These are phyloP conservation scores for Enteromius radiatus DNA, from an alignment of 2,797 vertebrate species.

Conservation along the genomic window DNA sequence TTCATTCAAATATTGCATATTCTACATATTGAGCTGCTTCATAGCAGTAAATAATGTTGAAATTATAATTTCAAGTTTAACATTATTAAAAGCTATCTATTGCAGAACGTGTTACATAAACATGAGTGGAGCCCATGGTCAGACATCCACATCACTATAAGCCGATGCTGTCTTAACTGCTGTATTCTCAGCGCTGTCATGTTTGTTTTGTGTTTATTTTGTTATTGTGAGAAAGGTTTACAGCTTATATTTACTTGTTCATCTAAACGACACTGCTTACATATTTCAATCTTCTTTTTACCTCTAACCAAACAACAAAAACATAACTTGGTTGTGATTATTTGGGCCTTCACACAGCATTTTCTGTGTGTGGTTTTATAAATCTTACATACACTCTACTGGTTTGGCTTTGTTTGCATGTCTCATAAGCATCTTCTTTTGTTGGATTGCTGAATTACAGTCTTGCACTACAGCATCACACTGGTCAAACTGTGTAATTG, in stretches of 20 bases:
- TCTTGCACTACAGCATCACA: background rate
- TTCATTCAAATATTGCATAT: background rate
- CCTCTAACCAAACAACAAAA: background rate
- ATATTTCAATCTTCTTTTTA: background rate
- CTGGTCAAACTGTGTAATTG: background rate
- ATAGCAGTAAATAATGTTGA: background rate
- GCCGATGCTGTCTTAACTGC: background rate
- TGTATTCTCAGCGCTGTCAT: background rate
- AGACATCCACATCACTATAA: background rate
- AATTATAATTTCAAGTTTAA: background rate
- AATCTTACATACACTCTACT: background rate
- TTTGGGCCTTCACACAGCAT: background rate
- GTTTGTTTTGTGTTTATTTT: background rate
- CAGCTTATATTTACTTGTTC: background rate
- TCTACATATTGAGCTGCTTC: background rate
- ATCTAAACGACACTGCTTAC: background rate
- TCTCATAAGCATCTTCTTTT: background rate
- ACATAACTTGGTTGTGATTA: background rate
- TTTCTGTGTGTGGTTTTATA: background rate
- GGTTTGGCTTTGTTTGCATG: background rate
- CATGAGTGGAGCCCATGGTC: background rate
- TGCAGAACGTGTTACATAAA: background rate
- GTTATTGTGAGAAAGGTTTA: background rate
- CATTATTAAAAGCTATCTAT: background rate
- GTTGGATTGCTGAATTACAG: too few species aligned